phyloP scores from a whole-genome alignment of 53 echinoderm and acorn worm genomes.

The Henricia sp. region DNA sequence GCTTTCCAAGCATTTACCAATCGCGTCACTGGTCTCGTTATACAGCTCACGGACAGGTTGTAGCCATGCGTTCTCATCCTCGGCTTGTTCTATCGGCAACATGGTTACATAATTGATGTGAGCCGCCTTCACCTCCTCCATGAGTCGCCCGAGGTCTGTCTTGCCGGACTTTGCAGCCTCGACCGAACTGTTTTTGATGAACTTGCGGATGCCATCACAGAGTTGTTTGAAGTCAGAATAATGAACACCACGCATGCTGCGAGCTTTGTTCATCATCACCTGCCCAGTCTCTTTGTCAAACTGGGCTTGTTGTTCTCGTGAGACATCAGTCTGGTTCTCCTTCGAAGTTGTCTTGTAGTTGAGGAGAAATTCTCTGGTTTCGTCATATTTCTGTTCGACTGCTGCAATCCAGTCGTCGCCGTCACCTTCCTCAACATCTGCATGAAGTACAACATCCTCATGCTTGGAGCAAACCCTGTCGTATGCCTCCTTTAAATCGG shows the following conservation, averaged over 20 bases:
- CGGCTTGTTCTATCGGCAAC: constrained; percentile 11
- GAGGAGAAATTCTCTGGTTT: background rate
- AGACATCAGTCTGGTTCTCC: background rate
- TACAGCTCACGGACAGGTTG: constrained; percentile 25
- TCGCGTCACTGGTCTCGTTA: background rate
- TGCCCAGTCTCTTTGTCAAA: constrained; percentile 6
- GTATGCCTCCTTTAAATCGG: no score
- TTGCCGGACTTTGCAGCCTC: constrained; percentile 19
- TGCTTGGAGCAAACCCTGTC: no score
- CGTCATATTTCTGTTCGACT: background rate
- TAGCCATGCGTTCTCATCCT: constrained; percentile 27
- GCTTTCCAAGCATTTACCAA: background rate
- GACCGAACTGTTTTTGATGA: background rate
- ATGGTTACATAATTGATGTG: constrained; percentile 26
- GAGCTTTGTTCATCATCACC: background rate
- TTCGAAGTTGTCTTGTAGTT: no score
- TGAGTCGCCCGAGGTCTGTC: constrained; percentile 1
- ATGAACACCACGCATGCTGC: background rate
- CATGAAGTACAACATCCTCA: no score
- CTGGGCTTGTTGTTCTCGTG: background rate
- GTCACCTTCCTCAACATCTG: background rate
- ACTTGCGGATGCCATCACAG: background rate
- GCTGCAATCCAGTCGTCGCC: constrained; percentile 22
- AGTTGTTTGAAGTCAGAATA: constrained; percentile 7
- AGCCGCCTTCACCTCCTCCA: constrained; percentile 32